Base-by-base conservation (phyloP, 2,888 invertebrate genomes). In the Amblyjoppa proteus region DNA sequence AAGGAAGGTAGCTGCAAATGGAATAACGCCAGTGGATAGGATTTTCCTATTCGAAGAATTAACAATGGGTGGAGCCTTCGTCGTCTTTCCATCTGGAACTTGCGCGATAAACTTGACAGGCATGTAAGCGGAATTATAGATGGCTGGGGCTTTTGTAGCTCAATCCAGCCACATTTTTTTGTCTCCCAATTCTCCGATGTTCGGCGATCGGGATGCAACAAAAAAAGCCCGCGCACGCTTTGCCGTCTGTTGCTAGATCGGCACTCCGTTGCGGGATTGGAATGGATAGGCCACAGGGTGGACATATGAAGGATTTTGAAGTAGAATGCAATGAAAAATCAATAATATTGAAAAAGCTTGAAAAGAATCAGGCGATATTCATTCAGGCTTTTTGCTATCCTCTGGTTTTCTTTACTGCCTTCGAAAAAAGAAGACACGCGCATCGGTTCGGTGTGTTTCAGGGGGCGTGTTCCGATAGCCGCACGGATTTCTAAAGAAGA, bases 401-500 rank as follows among this genome's bases (percentile, higher is more conserved):
- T 7, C 7, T 16, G n/a, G 38, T 49, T 28, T 80, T 58, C 25
- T 71, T 71, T 64, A 28, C 20, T 31, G 49, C 25, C 9, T 49
- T 13, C 34, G 34, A 4, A 31, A 11, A 75, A 31, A 66, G 34
- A 75, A 45, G 51, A 51, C 49, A 51, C 25, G 49, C 66, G 51
- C 66, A 61, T 45, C 11, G 13, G 34, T 25, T 45, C 51, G 34
- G 45, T 51, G 69, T 58, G 31, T 41, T 81, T 45, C 70, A 74
- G 74, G 77, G 61, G 75, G 66, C 28, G 51, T 58, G 64, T 41
- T 68, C 68, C 41, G 11, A 69, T 70, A 81, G 68, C 69, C 70
- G 51, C 49, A 41, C 51, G 70, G 79, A 73, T 85, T 85, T 73
- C 71, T 79, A 68, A 68, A 81, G 77, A 83, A 80, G 69, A 81